phyloP scores from a whole-genome alignment of 2,113 vertebrate species.

The Ahaetulla prasina region DNA sequence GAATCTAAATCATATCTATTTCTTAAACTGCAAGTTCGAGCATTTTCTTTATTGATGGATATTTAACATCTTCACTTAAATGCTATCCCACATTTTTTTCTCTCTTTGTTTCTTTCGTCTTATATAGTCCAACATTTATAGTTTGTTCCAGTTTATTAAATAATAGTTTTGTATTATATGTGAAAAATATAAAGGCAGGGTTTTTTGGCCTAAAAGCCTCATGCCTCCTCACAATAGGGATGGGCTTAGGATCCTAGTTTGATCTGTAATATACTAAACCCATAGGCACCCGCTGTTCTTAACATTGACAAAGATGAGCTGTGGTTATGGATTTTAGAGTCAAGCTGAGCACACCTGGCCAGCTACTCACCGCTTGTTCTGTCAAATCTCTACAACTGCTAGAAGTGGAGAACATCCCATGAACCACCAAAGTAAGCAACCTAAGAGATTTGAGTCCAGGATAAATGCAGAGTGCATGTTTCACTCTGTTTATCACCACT shows the following conservation, averaged over 20 bases:
- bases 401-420: background rate
- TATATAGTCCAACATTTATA: background rate
- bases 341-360: background rate
- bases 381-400: background rate
- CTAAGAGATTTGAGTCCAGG: background rate
- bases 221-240: background rate
- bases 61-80: background rate
- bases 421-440: background rate
- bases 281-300: background rate
- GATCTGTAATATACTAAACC: background rate
- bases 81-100: background rate
- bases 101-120: background rate
- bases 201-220: background rate
- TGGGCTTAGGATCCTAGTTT: background rate
- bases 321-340: background rate
- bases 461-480: background rate
- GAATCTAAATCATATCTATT: background rate
- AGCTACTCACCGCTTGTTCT: background rate
- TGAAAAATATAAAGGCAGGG: too few species aligned
- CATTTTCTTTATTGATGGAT: background rate
- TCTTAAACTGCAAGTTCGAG: background rate
- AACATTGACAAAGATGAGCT: background rate
- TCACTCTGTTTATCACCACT: too few species aligned
- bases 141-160: background rate
- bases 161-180: background rate